These are phyloP conservation scores for Limanda limanda DNA, from an alignment of 2,113 vertebrate genomes.

Conservation along the genomic window DNA sequence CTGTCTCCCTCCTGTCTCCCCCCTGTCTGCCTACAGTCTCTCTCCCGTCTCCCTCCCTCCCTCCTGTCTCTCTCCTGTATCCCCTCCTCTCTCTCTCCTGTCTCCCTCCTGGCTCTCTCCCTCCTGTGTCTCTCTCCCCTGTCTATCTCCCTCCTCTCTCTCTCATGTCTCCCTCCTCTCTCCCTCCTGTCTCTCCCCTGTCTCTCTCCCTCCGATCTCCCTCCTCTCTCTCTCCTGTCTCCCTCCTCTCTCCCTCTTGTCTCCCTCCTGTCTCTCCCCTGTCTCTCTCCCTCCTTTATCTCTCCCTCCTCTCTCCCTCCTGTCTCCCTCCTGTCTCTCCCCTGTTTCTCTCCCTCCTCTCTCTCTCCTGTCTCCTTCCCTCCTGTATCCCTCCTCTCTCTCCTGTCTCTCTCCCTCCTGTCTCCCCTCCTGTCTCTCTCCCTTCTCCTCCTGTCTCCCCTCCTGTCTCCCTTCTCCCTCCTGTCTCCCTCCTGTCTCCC, in stretches of 20 bases:
- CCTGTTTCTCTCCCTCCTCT: background rate
- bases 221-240: no score
- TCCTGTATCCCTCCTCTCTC: no score
- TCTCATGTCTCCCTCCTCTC: background rate
- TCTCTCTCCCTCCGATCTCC: background rate
- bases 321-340: background rate
- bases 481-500: no score
- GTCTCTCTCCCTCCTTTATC: background rate
- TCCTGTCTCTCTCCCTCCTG: no score
- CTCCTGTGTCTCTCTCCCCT: background rate
- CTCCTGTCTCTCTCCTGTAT: no score
- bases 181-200: background rate
- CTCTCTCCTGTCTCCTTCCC: background rate
- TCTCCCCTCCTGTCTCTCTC: no score
- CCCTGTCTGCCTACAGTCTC: background rate
- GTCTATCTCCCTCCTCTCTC: background rate
- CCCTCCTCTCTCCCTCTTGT: background rate
- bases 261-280: background rate
- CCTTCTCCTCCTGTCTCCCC: no score
- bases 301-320: background rate
- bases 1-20: background rate
- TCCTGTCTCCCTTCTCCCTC: no score
- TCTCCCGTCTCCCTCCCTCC: no score
- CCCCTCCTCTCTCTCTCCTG: no score
- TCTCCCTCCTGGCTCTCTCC: background rate